A percentile compares a stretch with the other conserved stretches of the same genome.
Evolutionary conservation across 2,888 invertebrate species (phyloP).

Genomic region (Drosophila histrio): DNA sequence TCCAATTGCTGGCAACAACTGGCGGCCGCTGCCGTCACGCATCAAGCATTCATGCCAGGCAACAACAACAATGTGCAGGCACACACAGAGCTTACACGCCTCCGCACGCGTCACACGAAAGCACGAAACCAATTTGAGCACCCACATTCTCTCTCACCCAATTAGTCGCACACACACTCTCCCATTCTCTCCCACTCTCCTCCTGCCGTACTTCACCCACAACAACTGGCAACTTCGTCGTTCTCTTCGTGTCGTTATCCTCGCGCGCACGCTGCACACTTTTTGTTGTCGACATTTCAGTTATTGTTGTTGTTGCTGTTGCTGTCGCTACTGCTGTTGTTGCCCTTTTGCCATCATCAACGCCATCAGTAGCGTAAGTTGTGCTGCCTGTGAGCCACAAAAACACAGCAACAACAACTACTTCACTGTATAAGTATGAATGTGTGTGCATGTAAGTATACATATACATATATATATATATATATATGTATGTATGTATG

Average conservation of each 20-base stretch:
- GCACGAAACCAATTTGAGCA: conserved; percentile 81
- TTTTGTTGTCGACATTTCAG: conserved; percentile 44
- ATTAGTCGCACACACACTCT: conserved; percentile 79
- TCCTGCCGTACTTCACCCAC: conserved; percentile 23
- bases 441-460: conserved; percentile 12
- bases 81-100: conserved; percentile 68
- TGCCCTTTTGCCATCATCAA: conserved; percentile 76
- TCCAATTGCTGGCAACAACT: conserved; percentile 78
- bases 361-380: conserved; percentile 77
- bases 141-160: conserved; percentile 82
- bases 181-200: conserved; percentile 17
- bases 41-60: conserved; percentile 76
- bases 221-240: conserved; percentile 41
- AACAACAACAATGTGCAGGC: conserved; percentile 36
- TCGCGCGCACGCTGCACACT: conserved; percentile 74
- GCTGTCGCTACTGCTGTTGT: conserved; percentile 47
- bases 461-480: conserved; percentile 32
- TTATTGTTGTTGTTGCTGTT: conserved; percentile 20
- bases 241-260: conserved; percentile 73
- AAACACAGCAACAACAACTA: conserved; percentile 64
- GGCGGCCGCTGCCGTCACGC: conserved; percentile 77
- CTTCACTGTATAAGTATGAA: conserved; percentile 22
- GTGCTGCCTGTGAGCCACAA: conserved; percentile 65
- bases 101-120: conserved; percentile 76
- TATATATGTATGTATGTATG: conserved; percentile 26